Base-by-base conservation (phyloP, 2,888 invertebrate genomes). In the Odontocolon sp. region DNA sequence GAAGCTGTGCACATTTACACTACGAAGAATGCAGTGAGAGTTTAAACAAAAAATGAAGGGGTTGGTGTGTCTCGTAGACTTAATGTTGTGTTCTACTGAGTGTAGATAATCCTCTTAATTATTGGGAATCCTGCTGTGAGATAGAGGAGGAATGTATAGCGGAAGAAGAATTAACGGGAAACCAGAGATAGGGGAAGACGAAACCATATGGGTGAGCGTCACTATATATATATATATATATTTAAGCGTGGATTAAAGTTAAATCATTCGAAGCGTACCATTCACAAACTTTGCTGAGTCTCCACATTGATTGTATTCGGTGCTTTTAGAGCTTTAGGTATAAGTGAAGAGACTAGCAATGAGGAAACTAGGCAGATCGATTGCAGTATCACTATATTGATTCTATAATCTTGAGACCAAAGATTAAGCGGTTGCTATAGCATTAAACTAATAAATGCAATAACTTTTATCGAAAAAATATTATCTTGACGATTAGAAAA, bases 31-130 rank as follows among this genome's bases (percentile, higher is more conserved):
- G 28, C 8, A 11, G 33, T 8, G 11, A 14, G 18, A 42, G 16
- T 1, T 14, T 16, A 42, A 14, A 21, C 31, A 21, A 31, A 45
- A 11, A 31, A 28, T 16, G 8, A 21, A 1, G 5, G 16, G 16
- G 61, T 6, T 11, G 40, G 31, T 18, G n/a, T 6, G 11, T 33
- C 21, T 18, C 31, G 31, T 31, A 18, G 42, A 61, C 45, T 42
- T 45, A 61, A 45, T 45, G 42, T 11, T 3, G 28, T 6, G n/a
- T 45, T 3, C 21, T 45, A 28, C 45, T 16, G 38, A 64, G 38
- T 36, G 26, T 18, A 26, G 36, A 64, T 63, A 64, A 64, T 50
- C 64, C 64, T 33, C 50, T 64, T 64, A 50, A 64, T 64, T 64
- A 38, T 50, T 38, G 50, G 26, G 21, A 2, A 18, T 5, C 23